Percentiles rank a stretch among this genome's conserved stretches.
Conservation (phyloP, 2,888 invertebrate genomes). For the Linnaemya tessellans region DNA sequence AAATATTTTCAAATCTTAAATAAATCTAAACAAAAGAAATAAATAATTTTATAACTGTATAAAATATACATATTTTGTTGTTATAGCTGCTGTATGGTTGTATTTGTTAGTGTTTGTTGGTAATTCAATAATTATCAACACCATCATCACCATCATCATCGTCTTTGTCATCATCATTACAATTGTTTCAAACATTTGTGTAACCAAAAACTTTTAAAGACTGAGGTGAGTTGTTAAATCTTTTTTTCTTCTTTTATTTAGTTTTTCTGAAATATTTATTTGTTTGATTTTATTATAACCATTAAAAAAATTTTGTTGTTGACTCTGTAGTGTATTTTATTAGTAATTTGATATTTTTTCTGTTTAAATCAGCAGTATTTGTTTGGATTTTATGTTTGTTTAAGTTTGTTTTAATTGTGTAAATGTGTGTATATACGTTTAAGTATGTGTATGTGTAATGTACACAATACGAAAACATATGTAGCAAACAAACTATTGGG, state of each 20-base stretch:
- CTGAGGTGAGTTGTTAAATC: slow-evolving; percentile 65
- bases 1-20: slow-evolving; percentile 42
- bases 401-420: slow-evolving; percentile 39
- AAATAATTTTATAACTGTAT: slow-evolving; percentile 59
- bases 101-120: slow-evolving; percentile 46
- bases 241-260: slow-evolving; percentile 12
- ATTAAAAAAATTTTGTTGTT: slow-evolving; percentile 41
- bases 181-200: slow-evolving; percentile 61
- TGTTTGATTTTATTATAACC: slow-evolving; percentile 48
- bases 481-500: slow-evolving; percentile 59
- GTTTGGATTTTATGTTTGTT: slow-evolving; percentile 26
- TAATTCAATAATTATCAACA: slow-evolving; percentile 57
- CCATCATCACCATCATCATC: slow-evolving; percentile 6
- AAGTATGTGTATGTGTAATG: not conserved
- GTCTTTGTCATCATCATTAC: slow-evolving; percentile 14
- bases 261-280: slow-evolving; percentile 35
- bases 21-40: slow-evolving; percentile 29
- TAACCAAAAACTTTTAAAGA: slow-evolving; percentile 72
- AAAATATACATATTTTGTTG: not conserved
- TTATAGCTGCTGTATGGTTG: slow-evolving; percentile 18
- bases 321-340: slow-evolving; percentile 51
- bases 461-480: slow-evolving; percentile 43
- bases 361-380: slow-evolving; percentile 68
- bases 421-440: too few species aligned
- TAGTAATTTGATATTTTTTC: slow-evolving; percentile 72